These are phyloP conservation scores for Xenus cinereus DNA, from an alignment of 2,113 vertebrate species.

Conservation along the genomic window DNA sequence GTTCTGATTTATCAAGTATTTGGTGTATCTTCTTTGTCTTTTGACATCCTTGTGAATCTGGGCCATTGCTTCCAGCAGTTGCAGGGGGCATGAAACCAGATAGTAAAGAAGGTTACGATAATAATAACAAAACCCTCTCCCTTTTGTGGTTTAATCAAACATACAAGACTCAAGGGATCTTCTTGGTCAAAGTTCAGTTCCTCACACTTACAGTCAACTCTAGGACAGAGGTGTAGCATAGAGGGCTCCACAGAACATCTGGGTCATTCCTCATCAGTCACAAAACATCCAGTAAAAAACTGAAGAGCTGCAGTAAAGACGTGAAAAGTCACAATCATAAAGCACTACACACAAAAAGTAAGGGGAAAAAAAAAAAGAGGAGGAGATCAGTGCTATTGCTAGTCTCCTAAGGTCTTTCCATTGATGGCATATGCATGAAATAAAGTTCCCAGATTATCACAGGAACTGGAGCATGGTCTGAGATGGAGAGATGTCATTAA, in stretches of 20 bases:
- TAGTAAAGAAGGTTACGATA: neutral
- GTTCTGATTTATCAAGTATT: neutral
- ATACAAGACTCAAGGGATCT: neutral
- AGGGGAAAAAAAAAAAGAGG: too few species aligned
- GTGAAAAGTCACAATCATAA: neutral
- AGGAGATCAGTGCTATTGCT: neutral
- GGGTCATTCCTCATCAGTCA: neutral
- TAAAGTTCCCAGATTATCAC: neutral
- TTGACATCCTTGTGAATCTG: neutral
- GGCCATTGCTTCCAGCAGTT: neutral
- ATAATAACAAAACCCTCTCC: neutral
- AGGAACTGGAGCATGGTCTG: neutral
- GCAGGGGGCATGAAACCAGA: neutral
- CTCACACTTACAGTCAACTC: neutral
- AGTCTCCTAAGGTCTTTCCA: neutral
- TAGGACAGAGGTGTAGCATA: neutral
- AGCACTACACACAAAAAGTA: neutral
- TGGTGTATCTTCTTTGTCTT: neutral
- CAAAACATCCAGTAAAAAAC: neutral
- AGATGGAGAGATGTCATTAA: neutral
- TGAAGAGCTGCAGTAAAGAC: neutral
- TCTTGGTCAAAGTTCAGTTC: constrained; percentile 11
- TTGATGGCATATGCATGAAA: neutral
- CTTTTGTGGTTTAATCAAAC: neutral
- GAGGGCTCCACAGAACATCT: neutral